These are phyloP conservation scores for Torymus texanus DNA, from an alignment of 2,888 invertebrate species.

Conservation along the genomic window DNA sequence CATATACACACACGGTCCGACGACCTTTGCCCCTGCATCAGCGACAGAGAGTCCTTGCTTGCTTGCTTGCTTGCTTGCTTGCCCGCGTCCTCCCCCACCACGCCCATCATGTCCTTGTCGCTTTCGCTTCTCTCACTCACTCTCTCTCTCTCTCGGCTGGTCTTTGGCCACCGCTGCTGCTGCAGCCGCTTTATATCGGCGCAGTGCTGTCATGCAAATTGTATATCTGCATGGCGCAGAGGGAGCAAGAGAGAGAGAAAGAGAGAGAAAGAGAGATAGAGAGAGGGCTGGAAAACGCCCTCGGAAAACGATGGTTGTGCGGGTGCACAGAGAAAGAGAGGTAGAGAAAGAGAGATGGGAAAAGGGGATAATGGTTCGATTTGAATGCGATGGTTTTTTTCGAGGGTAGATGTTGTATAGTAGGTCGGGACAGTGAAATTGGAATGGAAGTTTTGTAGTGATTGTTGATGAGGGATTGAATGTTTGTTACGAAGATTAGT, in stretches of 20 bases:
- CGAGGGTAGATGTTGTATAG: not conserved
- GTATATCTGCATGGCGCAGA: conserved; percentile 28
- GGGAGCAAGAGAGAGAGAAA: not conserved
- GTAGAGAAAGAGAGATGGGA: not conserved
- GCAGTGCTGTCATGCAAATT: conserved; percentile 43
- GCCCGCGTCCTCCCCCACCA: conserved; percentile 40
- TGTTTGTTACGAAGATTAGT: too few relatives aligned
- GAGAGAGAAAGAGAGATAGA: not conserved
- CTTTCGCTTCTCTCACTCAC: not conserved
- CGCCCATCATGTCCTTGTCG: conserved; percentile 32
- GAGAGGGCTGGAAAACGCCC: conserved; percentile 38
- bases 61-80: too few relatives aligned
- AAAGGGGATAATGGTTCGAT: not conserved
- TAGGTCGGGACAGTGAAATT: too few relatives aligned
- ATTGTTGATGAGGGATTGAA: too few relatives aligned
- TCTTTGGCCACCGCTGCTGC: conserved; percentile 1
- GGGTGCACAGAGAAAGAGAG: too few relatives aligned
- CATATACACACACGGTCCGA: not conserved
- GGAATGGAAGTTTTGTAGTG: too few relatives aligned
- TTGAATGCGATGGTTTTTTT: not conserved
- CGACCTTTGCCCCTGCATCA: conserved; percentile 12
- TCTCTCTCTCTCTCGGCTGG: not conserved
- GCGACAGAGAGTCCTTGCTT: conserved; percentile 19
- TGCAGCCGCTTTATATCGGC: conserved; percentile 29
- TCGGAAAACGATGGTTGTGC: not conserved